Base-by-base conservation (phyloP, 1,140 invertebrate genomes). In the Paraescarpia echinospica region DNA sequence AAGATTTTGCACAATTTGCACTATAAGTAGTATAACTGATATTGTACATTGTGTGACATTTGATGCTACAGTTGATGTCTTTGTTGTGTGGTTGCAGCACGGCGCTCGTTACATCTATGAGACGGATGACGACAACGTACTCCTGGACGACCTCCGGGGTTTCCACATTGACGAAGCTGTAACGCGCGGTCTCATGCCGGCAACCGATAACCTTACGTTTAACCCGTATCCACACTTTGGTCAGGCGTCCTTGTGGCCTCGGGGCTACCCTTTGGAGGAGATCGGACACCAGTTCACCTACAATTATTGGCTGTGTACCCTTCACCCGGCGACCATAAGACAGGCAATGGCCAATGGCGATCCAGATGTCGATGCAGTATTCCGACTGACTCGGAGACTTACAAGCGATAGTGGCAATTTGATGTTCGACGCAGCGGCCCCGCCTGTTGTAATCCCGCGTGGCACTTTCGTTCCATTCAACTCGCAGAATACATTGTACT, bases 311-410 rank as follows among this genome's bases (percentile, higher is more conserved):
- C 35, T 92, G 5, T 92, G 93, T 41, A 4, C 41, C n/a, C 93
- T 89, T 34, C n/a, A 89, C 89, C 91, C 93, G 35, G 93, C 95
- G 1, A 34, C 93, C 8, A 95, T 95, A 89, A 95, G 95, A 93
- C 95, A 96, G 91, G 95, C 95, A 22, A 77, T 96, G 12, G 95
- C 95, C 5, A 94, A 95, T 92, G 95, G 95, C 9, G 95, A 96
- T 92, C 95, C 95, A n/a, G 95, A 96, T 93, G 94, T 96, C 33
- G 95, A 96, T 93, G 95, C 95, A 14, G 94, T 96, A 92, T 95
- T 94, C 93, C 89, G 95, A 91, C 93, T 95, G 27, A 94, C 94
- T 8, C 93, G 94, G 88, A 94, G 94, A 91, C 51, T 90, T 33
- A 89, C 34, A 12, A 92, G 93, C 5, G 34, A 90, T 18, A 90